Conservation (phyloP, 2,888 invertebrate genomes). For the Plutella xylostella region DNA sequence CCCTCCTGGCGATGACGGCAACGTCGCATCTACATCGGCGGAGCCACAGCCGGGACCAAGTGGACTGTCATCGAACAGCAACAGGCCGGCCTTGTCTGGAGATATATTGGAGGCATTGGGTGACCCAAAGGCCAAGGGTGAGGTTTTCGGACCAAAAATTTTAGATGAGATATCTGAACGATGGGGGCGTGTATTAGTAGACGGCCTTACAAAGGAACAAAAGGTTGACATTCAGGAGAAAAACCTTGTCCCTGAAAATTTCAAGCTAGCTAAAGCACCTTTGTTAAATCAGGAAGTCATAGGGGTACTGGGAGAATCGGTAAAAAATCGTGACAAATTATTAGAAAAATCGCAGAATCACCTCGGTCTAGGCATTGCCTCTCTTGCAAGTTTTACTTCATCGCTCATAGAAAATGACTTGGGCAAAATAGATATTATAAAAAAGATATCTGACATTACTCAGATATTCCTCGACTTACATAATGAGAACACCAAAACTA, state of each 20-base stretch:
- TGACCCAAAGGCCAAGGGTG: slow-evolving; percentile 10
- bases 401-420: slow-evolving; percentile 6
- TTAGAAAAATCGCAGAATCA: slow-evolving; percentile 12
- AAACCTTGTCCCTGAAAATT: not conserved
- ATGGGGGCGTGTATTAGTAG: slow-evolving; percentile 10
- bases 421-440: slow-evolving; percentile 6
- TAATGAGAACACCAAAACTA: slow-evolving; percentile 1
- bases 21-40: not conserved
- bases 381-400: slow-evolving; percentile 6
- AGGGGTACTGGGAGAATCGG: slow-evolving; percentile 7
- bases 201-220: slow-evolving; percentile 5
- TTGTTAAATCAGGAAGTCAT: slow-evolving; percentile 11
- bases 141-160: slow-evolving; percentile 13
- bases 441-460: not conserved
- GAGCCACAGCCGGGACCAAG: not conserved
- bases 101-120: slow-evolving; percentile 10
- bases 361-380: slow-evolving; percentile 9
- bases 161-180: slow-evolving; percentile 13
- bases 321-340: slow-evolving; percentile 11
- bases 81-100: not conserved
- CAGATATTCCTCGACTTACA: slow-evolving; percentile 1
- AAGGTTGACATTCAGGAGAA: not conserved
- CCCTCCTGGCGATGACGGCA: not conserved
- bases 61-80: not conserved
- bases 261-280: slow-evolving; percentile 10